These are phyloP conservation scores for Ochotona curzoniae DNA, from an alignment of 2,113 vertebrate species.

Conservation along the genomic window DNA sequence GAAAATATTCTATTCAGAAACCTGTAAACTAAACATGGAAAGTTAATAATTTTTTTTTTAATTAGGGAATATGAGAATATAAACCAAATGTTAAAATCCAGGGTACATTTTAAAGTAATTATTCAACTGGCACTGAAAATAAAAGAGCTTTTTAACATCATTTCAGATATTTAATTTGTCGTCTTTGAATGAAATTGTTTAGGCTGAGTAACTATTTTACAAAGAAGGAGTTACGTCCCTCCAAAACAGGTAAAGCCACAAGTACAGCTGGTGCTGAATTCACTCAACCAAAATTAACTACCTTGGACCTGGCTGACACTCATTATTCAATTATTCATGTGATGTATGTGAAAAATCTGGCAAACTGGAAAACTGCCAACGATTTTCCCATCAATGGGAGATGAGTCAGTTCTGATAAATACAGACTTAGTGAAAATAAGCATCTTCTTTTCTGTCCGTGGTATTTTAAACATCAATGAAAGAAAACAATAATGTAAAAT, in stretches of 20 bases:
- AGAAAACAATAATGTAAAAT: conserved; percentile 31
- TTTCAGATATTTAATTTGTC: background rate
- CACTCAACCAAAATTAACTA: conserved; percentile 82
- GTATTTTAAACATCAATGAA: conserved; percentile 28
- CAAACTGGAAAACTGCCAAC: conserved; percentile 75
- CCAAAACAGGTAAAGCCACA: conserved; percentile 78
- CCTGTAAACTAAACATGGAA: background rate
- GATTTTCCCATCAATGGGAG: conserved; percentile 63
- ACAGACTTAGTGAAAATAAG: conserved; percentile 45
- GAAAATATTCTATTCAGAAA: background rate
- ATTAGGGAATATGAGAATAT: background rate
- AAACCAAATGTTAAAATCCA: background rate
- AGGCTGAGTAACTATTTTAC: conserved; percentile 53
- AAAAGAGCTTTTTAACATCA: background rate
- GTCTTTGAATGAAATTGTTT: background rate
- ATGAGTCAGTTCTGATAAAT: conserved; percentile 65
- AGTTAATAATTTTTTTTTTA: background rate
- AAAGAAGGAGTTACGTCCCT: conserved; percentile 76
- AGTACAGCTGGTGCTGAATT: conserved; percentile 82
- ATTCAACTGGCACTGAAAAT: background rate
- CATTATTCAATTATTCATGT: conserved; percentile 77
- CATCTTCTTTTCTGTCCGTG: background rate
- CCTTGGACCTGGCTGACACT: conserved; percentile 71
- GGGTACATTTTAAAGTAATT: background rate
- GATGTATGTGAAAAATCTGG: conserved; percentile 79